Conservation (phyloP, 2,113 vertebrate genomes). For the Phyllostomus discolor region DNA sequence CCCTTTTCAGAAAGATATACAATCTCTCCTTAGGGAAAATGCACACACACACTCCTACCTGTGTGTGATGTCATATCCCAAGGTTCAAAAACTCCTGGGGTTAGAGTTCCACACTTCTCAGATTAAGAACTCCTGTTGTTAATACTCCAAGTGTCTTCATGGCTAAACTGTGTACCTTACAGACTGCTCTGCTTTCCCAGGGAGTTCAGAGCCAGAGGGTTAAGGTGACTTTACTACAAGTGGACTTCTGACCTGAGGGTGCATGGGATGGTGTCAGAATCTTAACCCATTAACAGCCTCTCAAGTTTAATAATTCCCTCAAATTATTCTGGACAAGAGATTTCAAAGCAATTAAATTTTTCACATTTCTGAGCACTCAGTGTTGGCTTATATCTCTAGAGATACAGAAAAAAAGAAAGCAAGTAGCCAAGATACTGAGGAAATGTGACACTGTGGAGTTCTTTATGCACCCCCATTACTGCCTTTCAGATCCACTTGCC, state of each 20-base stretch:
- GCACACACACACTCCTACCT: too few species aligned
- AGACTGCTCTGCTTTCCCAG: not conserved
- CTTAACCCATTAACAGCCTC: not conserved
- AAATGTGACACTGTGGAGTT: not conserved
- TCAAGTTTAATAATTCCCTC: not conserved
- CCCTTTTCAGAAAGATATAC: not conserved
- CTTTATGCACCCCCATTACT: conserved; percentile 67
- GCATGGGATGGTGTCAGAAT: not conserved
- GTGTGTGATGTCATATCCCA: not conserved
- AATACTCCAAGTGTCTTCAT: not conserved
- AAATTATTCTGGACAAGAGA: not conserved
- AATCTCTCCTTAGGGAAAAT: not conserved
- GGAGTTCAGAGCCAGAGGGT: too few species aligned
- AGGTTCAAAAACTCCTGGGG: not conserved
- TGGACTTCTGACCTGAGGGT: not conserved
- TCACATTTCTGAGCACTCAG: not conserved
- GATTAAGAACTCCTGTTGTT: not conserved
- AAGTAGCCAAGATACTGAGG: conserved; percentile 13
- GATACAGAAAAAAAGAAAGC: not conserved
- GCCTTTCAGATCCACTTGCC: conserved; percentile 69
- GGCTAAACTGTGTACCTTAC: not conserved
- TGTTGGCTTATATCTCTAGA: not conserved
- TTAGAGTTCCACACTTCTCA: not conserved
- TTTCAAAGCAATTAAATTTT: not conserved
- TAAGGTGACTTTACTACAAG: too few species aligned